Evolutionary conservation across 2,888 invertebrate species (phyloP), one percentile per base, ranked within the genome.

Genomic region (Tiliacea aurago): DNA sequence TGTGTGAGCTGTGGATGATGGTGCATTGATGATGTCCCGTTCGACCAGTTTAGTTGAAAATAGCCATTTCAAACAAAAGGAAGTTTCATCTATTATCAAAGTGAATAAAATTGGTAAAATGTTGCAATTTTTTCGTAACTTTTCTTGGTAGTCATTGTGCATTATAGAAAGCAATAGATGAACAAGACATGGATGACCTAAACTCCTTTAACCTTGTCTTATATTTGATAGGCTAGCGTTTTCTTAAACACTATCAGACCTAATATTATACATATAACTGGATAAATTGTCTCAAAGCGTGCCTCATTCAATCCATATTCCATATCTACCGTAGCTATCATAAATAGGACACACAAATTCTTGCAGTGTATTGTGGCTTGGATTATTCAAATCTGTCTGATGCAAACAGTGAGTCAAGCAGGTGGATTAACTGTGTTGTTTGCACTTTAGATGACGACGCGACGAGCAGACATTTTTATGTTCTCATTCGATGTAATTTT

Each of bases 361-460:
- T 10, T 43, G 2, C 23, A 33, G 23, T 10, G 15, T 49, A 33
- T 15, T 33, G 37, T 74, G 75, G 28, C 10, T 51, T 18, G 75
- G 23, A n/a, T 65, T 74, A 51, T 20, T 37, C 28, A 23, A 43
- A 33, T 51, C 6, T 45, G 20, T 37, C 18, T 45, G 56, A 62
- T 33, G 23, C n/a, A 64, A 77, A 59, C 13, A 37, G 23, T 77
- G 70, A 76, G 41, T 76, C 70, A 76, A 18, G 10, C 33, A 70
- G 9, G 28, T 28, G 43, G 70, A 76, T 70, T 76, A 33, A 23
- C 11, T 9, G 41, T 53, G 47, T 7, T 43, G 43, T 70, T 43
- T 15, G n/a, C 43, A 23, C 15, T 67, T 55, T 64, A 69, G 5
- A 33, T 13, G 18, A 4, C 10, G 13, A 18, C 4, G 59, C 23